Conservation (phyloP, 2,113 vertebrate species). For the Lasiurus borealis region DNA sequence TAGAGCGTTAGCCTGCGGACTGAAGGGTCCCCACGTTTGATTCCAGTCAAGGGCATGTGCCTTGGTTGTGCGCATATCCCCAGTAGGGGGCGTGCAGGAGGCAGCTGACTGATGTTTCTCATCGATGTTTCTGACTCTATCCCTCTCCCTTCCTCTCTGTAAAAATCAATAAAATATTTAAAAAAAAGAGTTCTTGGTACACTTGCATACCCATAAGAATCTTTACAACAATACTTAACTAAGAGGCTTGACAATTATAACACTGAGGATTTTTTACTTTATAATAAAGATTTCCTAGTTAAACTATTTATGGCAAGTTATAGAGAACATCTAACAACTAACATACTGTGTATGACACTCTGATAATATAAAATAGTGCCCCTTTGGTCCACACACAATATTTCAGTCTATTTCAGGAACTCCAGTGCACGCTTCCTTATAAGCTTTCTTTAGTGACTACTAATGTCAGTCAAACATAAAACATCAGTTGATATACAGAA, state of each 20-base stretch:
- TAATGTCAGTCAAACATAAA: not conserved
- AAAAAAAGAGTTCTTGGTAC: not conserved
- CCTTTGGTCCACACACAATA: not conserved
- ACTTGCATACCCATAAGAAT: not conserved
- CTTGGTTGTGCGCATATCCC: too few species aligned
- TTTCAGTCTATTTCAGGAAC: constrained; percentile 48
- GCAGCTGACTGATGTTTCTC: too few species aligned
- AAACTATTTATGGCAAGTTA: constrained; percentile 31
- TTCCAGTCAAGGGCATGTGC: too few species aligned
- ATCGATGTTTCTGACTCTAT: too few species aligned
- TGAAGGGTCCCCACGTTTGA: too few species aligned
- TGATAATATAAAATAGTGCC: not conserved
- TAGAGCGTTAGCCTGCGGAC: too few species aligned
- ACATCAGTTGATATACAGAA: not conserved
- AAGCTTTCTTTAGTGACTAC: constrained; percentile 37
- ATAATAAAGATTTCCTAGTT: constrained; percentile 42
- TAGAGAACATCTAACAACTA: constrained; percentile 19
- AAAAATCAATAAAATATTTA: too few species aligned
- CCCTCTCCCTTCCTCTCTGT: too few species aligned
- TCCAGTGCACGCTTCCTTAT: not conserved
- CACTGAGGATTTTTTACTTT: not conserved
- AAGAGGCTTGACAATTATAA: constrained; percentile 31
- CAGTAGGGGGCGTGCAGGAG: too few species aligned
- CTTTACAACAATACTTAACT: constrained; percentile 29
- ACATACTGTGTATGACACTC: not conserved